Conservation (phyloP, 2,797 vertebrate genomes). For the Monodelphis domestica region DNA sequence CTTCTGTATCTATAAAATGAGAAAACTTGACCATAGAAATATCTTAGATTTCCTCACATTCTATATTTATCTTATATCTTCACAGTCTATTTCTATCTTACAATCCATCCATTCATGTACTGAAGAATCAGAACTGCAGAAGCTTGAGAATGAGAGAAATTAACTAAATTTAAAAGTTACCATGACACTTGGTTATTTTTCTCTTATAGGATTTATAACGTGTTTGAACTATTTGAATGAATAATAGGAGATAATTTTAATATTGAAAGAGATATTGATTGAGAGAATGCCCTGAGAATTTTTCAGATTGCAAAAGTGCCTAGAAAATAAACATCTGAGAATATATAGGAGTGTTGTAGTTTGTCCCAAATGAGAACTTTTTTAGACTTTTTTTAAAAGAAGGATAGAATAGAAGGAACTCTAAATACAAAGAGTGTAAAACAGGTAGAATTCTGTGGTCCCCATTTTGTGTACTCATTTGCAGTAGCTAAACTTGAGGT, state of each 20-base stretch:
- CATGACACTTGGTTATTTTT: background rate
- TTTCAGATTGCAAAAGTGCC: background rate
- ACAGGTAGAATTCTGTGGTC: background rate
- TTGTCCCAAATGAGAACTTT: background rate
- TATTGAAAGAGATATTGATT: background rate
- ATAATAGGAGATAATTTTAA: background rate
- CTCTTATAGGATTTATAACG: background rate
- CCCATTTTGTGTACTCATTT: background rate
- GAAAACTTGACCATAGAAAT: background rate
- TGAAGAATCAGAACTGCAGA: accelerated
- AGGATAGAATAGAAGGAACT: background rate
- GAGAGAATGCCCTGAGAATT: background rate
- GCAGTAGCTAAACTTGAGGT: background rate
- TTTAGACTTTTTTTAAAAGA: background rate
- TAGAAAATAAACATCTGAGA: background rate
- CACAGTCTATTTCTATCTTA: background rate
- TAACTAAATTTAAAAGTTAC: background rate
- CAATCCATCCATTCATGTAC: background rate
- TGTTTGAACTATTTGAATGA: background rate
- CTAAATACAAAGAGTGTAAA: background rate
- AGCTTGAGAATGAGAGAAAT: background rate
- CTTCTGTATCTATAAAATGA: background rate
- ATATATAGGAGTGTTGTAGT: no score
- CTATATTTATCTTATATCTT: background rate
- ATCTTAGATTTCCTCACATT: background rate